Evolutionary conservation across 1,140 invertebrate genomes (phyloP).

Genomic region (Heliconius nattereri): DNA sequence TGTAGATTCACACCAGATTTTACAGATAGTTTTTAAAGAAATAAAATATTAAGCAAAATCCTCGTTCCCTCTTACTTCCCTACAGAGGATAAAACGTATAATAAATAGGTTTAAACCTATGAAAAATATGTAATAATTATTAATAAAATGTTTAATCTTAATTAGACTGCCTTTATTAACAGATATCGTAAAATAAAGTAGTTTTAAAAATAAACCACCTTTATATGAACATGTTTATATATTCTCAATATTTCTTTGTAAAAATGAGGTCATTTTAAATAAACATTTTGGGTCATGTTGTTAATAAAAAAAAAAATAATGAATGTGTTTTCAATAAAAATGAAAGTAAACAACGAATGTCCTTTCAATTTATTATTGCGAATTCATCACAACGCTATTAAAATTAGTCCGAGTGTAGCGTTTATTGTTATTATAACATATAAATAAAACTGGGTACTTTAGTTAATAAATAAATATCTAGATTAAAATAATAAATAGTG

Average conservation of each 20-base stretch:
- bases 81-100: too few relatives aligned
- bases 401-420: background rate
- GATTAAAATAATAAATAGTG: too few relatives aligned
- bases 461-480: too few relatives aligned
- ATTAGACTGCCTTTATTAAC: background rate
- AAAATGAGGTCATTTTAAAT: constrained; percentile 9
- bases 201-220: background rate
- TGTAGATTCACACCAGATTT: background rate
- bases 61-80: too few relatives aligned
- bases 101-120: too few relatives aligned
- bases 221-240: background rate
- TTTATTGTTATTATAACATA: too few relatives aligned
- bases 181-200: background rate
- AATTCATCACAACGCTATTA: background rate
- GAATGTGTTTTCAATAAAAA: background rate
- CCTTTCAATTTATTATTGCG: background rate
- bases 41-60: too few relatives aligned
- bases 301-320: constrained; percentile 7
- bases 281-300: constrained; percentile 8
- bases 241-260: background rate
- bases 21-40: background rate
- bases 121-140: too few relatives aligned
- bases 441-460: too few relatives aligned
- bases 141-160: too few relatives aligned
- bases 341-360: background rate